phyloP scores from a whole-genome alignment of 2,888 invertebrate species.

The Neoitamus cyanurus region DNA sequence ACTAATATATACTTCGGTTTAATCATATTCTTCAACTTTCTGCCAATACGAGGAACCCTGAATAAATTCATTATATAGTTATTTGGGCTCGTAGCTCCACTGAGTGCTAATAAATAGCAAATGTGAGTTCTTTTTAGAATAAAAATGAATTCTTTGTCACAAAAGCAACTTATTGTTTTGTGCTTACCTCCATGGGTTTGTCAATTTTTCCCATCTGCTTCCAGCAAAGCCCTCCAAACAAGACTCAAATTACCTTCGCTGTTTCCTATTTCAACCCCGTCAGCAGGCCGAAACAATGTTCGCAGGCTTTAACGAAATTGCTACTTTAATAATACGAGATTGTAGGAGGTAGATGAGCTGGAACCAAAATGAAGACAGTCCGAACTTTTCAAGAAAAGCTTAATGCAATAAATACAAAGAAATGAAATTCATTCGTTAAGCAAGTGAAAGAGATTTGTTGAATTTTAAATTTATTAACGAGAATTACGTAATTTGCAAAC shows the following conservation, averaged over 20 bases:
- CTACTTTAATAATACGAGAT: no score
- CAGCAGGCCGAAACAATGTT: not conserved
- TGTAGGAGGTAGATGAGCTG: no score
- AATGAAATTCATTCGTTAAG: no score
- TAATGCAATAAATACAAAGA: no score
- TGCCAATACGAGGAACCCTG: no score
- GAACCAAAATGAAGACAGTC: no score
- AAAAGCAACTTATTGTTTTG: not conserved
- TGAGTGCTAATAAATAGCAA: not conserved
- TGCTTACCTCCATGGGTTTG: not conserved
- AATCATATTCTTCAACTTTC: no score
- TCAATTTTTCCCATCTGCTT: not conserved
- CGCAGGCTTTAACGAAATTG: not conserved
- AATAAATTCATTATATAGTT: not conserved
- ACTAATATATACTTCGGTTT: no score
- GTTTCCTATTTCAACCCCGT: not conserved
- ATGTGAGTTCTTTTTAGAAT: not conserved
- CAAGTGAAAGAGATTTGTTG: no score
- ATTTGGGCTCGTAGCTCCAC: not conserved
- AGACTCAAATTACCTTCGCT: not conserved
- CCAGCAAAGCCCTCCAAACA: not conserved
- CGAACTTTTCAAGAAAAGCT: no score
- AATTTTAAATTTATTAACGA: not conserved
- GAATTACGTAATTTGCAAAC: not conserved
- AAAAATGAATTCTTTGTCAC: not conserved